Base-by-base conservation (phyloP, 2,888 invertebrate species). In the Embidobia sp. region DNA sequence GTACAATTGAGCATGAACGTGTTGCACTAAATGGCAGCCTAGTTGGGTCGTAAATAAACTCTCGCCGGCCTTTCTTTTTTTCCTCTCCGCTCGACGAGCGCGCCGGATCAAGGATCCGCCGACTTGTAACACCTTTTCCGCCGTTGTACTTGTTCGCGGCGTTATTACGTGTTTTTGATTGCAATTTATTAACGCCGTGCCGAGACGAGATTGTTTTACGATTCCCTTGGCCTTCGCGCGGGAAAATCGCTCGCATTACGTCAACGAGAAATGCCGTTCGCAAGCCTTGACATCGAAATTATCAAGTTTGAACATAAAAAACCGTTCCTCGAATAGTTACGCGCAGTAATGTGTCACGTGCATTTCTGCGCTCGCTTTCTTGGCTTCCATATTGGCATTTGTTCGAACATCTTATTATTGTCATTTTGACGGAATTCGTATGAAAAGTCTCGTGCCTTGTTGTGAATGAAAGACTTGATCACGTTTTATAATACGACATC, bases 11-110 rank as follows among this genome's bases (percentile, higher is more conserved):
- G 51, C 63, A 11, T 55, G 76, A 70, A 61, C 76, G 70, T 48
- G 77, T 73, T 69, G 73, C 69, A 27, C 69, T 78, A 78, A 78
- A 78, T 78, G 69, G 72, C 72, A 61, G 63, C 59, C 44, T 67
- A 27, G 66, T 64, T 46, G 53, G 29, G 49, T 69, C 57, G 49
- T 63, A 64, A 73, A 77, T 73, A 73, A 77, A 73, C 44, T 57
- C 49, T n/a, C n/a, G n/a, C n/a, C n/a, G n/a, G n/a, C n/a, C 26
- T 29, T 37, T 22, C 35, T 44, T 37, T 37, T 13, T 66, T 53
- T 44, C 13, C 49, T 19, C 61, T 5, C 27, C 19, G 4, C 10
- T 2, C 6, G 3, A 22, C 22, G 6, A 22, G 22, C 6, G 22
- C 49, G 26, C 19, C 40, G 16, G 35, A 67, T 57, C 67, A 40